Conservation (phyloP, 2,113 vertebrate genomes). For the Lynx canadensis region DNA sequence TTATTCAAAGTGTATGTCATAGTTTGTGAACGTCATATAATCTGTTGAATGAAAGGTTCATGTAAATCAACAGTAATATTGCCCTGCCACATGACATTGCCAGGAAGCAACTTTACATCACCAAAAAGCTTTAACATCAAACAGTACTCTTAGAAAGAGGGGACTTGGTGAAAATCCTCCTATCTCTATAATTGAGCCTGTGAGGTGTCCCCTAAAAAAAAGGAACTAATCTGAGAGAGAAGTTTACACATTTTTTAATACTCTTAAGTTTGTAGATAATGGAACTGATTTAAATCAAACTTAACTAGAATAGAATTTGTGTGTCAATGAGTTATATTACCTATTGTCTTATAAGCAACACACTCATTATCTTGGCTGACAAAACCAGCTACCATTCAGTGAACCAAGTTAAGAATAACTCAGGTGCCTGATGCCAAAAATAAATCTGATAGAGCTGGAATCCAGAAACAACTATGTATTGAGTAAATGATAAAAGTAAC, state of each 20-base stretch:
- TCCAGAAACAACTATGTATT: conserved; percentile 13
- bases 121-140: conserved; percentile 52
- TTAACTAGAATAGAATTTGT: conserved; percentile 40
- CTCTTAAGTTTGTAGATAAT: conserved; percentile 46
- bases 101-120: conserved; percentile 20
- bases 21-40: background rate
- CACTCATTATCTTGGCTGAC: conserved; percentile 2
- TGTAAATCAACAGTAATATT: background rate
- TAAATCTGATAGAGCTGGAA: conserved; percentile 29
- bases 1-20: background rate
- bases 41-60: background rate
- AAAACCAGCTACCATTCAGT: conserved; percentile 44
- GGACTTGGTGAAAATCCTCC: background rate
- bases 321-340: background rate
- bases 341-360: conserved; percentile 26
- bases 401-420: conserved; percentile 58
- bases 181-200: background rate
- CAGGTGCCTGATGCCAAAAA: conserved; percentile 66
- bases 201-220: background rate
- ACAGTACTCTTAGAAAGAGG: background rate
- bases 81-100: background rate
- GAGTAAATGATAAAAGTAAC: background rate
- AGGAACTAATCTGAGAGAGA: conserved; percentile 35
- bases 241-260: conserved; percentile 61
- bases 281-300: conserved; percentile 31